Evolutionary conservation across 1,140 invertebrate genomes (phyloP), one percentile per base, ranked within the genome.

Genomic region (Metaphire vulgaris): DNA sequence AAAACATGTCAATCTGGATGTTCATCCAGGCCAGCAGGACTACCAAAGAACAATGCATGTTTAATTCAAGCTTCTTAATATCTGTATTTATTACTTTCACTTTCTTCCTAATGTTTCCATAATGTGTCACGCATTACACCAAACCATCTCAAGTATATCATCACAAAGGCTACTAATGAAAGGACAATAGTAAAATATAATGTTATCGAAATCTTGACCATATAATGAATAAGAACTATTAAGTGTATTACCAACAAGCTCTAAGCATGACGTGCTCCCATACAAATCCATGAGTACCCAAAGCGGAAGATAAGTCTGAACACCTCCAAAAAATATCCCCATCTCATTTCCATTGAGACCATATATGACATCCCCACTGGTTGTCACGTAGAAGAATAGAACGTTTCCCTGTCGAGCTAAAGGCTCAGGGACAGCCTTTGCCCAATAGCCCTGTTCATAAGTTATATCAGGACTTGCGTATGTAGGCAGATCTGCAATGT

Each of bases 281-380:
- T 99, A 99, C 31, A 99, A 92, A 84, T 99, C 97, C 67, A 99
- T 90, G 29, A 99, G 88, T 0, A 93, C 93, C 96, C 96, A 99
- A 0, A 98, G 85, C 0, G 93, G 92, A 14, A 88, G 89, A 66
- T 91, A 88, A 0, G 92, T 94, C 84, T 96, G 93, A 0, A 94
- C 94, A 28, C 95, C 94, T 34, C 90, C 90, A 84, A 98, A 93
- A 85, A 98, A 98, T 0, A 97, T 87, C 0, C 95, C 96, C 83
- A 96, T 96, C 81, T 97, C 94, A 81, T 96, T 93, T n/a, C 93
- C 95, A 83, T 98, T 97, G 26, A 98, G 91, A 0, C 94, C 94
- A 84, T 95, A 98, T 84, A 96, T 91, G 0, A 98, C 94, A 84
- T 98, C 95, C 2, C 97, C 97, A 16, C 30, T 34, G 41, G 83